Conservation (phyloP, 2,113 vertebrate species). For the Rhinolophus sinicus region DNA sequence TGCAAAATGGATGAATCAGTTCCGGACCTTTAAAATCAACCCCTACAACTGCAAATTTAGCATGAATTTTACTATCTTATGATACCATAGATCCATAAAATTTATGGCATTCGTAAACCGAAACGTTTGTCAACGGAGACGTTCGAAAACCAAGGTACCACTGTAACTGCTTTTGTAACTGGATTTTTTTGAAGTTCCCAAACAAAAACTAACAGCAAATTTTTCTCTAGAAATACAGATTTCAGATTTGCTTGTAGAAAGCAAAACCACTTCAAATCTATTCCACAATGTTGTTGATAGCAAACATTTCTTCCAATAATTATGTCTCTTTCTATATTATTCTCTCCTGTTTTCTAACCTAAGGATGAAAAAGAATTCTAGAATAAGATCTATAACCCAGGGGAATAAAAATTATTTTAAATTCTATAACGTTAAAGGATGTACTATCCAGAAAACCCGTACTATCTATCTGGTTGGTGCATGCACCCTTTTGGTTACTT, state of each 20-base stretch:
- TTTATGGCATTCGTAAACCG: too few species aligned
- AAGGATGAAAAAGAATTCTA: background rate
- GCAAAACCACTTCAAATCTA: background rate
- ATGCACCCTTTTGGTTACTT: conserved; percentile 44
- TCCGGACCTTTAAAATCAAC: too few species aligned
- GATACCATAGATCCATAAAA: too few species aligned
- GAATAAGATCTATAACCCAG: background rate
- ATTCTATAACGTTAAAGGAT: background rate
- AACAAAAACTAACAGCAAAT: background rate
- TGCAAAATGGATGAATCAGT: too few species aligned
- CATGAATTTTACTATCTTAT: too few species aligned
- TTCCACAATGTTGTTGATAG: background rate
- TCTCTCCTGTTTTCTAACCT: background rate
- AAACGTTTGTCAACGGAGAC: too few species aligned
- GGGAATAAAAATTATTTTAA: background rate
- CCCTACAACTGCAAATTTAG: too few species aligned
- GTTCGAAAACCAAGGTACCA: too few species aligned
- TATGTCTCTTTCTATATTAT: background rate
- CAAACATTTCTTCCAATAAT: background rate
- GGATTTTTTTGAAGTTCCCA: background rate
- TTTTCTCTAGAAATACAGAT: background rate
- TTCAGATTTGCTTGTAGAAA: background rate
- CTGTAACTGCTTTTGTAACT: background rate
- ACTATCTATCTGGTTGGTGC: conserved; percentile 21
- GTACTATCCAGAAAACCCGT: background rate